These are phyloP conservation scores for Dermolepida albohirtum DNA, from an alignment of 2,888 invertebrate species.

Conservation along the genomic window DNA sequence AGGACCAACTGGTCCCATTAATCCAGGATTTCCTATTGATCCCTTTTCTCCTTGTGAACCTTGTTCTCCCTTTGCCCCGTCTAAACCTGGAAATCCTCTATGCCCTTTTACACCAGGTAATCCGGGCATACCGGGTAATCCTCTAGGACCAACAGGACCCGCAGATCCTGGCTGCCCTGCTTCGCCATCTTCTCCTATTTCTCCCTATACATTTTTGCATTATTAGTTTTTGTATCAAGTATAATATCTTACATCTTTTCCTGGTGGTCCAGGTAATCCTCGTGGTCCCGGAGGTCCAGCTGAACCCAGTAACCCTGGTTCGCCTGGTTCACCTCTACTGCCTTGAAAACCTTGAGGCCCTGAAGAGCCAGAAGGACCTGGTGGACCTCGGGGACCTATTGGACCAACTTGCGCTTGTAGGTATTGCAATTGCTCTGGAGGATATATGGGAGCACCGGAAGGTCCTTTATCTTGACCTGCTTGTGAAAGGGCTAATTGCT, in stretches of 20 bases:
- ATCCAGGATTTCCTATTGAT: conserved; percentile 73
- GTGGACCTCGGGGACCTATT: conserved; percentile 82
- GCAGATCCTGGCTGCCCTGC: conserved; percentile 77
- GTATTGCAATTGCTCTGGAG: conserved; percentile 76
- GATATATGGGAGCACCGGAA: conserved; percentile 66
- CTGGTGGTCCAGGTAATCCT: conserved; percentile 77
- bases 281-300: conserved; percentile 70
- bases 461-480: conserved; percentile 84
- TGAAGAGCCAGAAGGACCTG: conserved; percentile 72
- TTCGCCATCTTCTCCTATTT: conserved; percentile 84
- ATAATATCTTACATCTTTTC: conserved; percentile 76
- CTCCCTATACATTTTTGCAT: conserved; percentile 69
- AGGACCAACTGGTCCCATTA: conserved; percentile 79
- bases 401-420: conserved; percentile 85
- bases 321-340: conserved; percentile 82
- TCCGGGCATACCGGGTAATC: conserved; percentile 80
- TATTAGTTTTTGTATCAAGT: neutral
- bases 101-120: conserved; percentile 87
- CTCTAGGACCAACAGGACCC: conserved; percentile 81
- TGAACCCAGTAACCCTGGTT: conserved; percentile 77
- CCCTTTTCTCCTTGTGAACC: conserved; percentile 84
- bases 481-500: conserved; percentile 78
- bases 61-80: conserved; percentile 85
- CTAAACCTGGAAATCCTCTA: conserved; percentile 81
- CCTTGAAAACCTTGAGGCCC: conserved; percentile 89